Evolutionary conservation across 2,797 vertebrate genomes (phyloP).

Genomic region (Parauchenoglanis ngamensis): DNA sequence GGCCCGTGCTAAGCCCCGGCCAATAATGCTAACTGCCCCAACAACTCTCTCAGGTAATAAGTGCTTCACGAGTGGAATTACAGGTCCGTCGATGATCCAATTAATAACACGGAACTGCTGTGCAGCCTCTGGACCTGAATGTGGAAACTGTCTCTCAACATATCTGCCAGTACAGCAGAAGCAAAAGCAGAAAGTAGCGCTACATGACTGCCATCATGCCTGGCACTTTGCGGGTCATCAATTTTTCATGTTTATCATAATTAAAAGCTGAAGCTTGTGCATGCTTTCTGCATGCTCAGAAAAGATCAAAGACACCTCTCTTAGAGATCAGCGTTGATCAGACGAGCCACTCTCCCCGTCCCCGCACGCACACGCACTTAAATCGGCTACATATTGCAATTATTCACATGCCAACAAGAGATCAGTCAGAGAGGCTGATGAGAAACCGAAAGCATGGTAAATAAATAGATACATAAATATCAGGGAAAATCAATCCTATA

Average conservation of each 20-base stretch:
- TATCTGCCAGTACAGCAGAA: conserved; percentile 49
- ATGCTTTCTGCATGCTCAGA: conserved; percentile 66
- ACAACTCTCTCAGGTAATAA: conserved; percentile 79
- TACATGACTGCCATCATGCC: conserved; percentile 65
- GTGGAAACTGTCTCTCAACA: conserved; percentile 28
- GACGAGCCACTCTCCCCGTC: conserved; percentile 63
- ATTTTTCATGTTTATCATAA: conserved; percentile 82
- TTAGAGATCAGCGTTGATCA: conserved; percentile 76
- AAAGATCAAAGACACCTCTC: conserved; percentile 77
- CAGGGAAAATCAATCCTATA: background rate
- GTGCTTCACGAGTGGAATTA: conserved; percentile 76
- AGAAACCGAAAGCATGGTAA: background rate
- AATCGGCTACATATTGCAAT: conserved; percentile 69
- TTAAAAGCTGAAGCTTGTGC: conserved; percentile 75
- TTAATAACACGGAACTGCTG: conserved; percentile 72
- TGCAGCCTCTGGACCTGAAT: conserved; percentile 32
- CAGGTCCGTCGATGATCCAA: conserved; percentile 78
- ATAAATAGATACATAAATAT: background rate
- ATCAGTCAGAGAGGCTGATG: background rate
- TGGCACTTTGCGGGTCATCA: conserved; percentile 73
- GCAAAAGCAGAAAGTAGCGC: conserved; percentile 55
- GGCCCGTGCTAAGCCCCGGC: conserved; percentile 74
- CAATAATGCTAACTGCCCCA: conserved; percentile 79
- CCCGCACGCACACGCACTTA: conserved; percentile 66
- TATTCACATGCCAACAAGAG: conserved; percentile 58